Evolutionary conservation across 2,888 invertebrate genomes (phyloP).

Genomic region (Athetis lepigone): DNA sequence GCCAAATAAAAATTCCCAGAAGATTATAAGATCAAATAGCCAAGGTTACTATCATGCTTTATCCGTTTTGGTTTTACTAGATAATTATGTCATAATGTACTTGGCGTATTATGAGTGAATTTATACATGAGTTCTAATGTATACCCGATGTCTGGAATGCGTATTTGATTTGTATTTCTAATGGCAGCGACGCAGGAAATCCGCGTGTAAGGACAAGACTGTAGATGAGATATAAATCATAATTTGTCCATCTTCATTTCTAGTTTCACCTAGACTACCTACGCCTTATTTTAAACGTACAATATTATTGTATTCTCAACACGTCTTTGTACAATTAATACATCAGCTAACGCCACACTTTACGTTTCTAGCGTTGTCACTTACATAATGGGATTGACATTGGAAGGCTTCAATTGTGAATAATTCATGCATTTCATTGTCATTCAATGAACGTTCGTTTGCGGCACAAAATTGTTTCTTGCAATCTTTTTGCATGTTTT

Average conservation of each 20-base stretch:
- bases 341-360: slow-evolving; percentile 58
- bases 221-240: slow-evolving; percentile 52
- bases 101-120: slow-evolving; percentile 29
- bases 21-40: no score
- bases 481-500: slow-evolving; percentile 46
- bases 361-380: slow-evolving; percentile 57
- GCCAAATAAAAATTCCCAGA: no score
- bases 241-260: slow-evolving; percentile 31
- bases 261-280: slow-evolving; percentile 20
- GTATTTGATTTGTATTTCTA: slow-evolving; percentile 51
- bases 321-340: slow-evolving; percentile 49
- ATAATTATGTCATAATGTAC: not conserved
- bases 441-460: slow-evolving; percentile 53
- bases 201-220: slow-evolving; percentile 49
- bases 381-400: slow-evolving; percentile 63
- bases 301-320: slow-evolving; percentile 33
- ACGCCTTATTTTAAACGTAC: slow-evolving; percentile 21
- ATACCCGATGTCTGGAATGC: slow-evolving; percentile 34
- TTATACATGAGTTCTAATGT: slow-evolving; percentile 21
- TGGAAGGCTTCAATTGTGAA: slow-evolving; percentile 50
- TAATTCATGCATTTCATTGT: slow-evolving; percentile 57
- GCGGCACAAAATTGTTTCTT: slow-evolving; percentile 46
- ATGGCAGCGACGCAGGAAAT: slow-evolving; percentile 53
- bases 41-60: slow-evolving; percentile 1
- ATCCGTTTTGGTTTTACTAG: not conserved